Evolutionary conservation across 1,140 invertebrate genomes (phyloP), one percentile per base, ranked within the genome.

Genomic region (Nilaparvata lugens): DNA sequence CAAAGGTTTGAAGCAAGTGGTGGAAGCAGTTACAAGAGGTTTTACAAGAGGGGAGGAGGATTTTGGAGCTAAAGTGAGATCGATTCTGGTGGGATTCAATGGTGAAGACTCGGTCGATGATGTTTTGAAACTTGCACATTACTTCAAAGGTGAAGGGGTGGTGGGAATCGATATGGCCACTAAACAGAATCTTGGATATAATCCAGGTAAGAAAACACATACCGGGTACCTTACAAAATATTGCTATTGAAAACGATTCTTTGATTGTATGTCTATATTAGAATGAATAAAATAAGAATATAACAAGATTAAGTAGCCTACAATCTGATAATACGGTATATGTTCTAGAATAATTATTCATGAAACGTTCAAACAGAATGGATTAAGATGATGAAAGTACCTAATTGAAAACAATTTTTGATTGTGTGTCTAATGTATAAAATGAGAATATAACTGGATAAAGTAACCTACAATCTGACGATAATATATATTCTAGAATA

Each of bases 91-190:
- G n/a, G 62, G 62, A n/a, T 70, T 75, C 59, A 55, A 35, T 28
- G 51, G 59, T 19, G 18, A 35, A 2, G 65, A 68, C 52, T 65
- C 67, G 2, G 76, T 73, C 72, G 75, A 76, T 6, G 56, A 81
- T 25, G 70, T 81, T 25, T 63, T 81, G 13, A 62, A 73, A 23
- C 65, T 82, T 4, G 78, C 78, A 69, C 64, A 74, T n/a, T 71
- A 75, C 54, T 81, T 75, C 61, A 66, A 70, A 55, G 62, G 72
- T 42, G 64, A 76, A 24, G 80, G 81, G 13, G 80, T 84, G 4
- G 80, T 83, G 18, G 83, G 74, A n/a, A 82, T 84, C 60, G 83
- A 84, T 67, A 73, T 83, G 24, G 81, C 80, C 58, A 3, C 31
- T 51, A n/a, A 45, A 28, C 23, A 52, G 2, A 4, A 9, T n/a